Base-by-base conservation (phyloP, 1,140 invertebrate genomes). In the Bradynema listronoti region DNA sequence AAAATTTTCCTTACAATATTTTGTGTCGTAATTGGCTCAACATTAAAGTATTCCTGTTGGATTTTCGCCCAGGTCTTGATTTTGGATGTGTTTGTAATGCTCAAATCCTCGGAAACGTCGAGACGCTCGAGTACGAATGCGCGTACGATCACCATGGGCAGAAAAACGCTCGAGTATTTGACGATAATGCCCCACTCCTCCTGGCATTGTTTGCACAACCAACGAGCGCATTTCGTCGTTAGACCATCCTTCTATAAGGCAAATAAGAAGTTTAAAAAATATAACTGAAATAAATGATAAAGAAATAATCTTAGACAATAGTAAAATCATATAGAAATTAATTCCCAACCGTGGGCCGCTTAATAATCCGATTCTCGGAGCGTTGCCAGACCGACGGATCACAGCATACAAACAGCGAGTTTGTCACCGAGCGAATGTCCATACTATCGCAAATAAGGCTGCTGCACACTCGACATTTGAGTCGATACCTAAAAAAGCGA, bases 131-230 rank as follows among this genome's bases (percentile, higher is more conserved):
- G 33, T 1, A 29, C 14, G 16, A 63, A 65, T 25, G 24, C n/a
- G n/a, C 36, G 25, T 6, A 49, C 61, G 4, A 25, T 16, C 16
- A 63, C 34, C 45, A 41, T 14, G 1, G 61, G 61, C 29, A 63
- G 47, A 34, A 27, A 65, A 25, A 32, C 27, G n/a, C 65, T 65
- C 24, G 63, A 65, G 33, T 66, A 63, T 33, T 65, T 65, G 41
- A 63, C 61, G 30, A 63, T 42, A 19, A 39, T 45, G 9, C 61
- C 62, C 58, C 33, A 55, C 16, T 47, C 25, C 29, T 66, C 27
- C 25, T 53, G 19, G 22, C 61, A 63, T 16, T 39, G 32, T 5
- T 24, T 29, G 33, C 61, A 63, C 43, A 64, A 22, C 61, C 58
- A 65, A 7, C 39, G 34, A 30, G 61, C 61, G 49, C 61, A 63